Conservation (phyloP, 2,113 vertebrate species). For the Shinisaurus crocodilurus region DNA sequence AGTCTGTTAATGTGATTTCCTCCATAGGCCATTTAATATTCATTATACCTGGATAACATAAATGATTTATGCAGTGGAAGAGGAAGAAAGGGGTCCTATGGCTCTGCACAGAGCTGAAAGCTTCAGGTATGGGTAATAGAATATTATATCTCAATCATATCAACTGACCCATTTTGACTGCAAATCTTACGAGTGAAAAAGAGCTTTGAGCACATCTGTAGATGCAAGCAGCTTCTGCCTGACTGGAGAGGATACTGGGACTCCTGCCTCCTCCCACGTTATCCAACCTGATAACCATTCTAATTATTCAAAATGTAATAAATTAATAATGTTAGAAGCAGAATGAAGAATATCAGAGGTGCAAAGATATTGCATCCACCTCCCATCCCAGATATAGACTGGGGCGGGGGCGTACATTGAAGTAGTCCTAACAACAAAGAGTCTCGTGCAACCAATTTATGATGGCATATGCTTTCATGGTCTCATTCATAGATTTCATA, state of each 20-base stretch:
- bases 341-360: not conserved
- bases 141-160: constrained; percentile 57
- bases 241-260: not conserved
- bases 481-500: no score
- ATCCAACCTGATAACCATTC: constrained; percentile 28
- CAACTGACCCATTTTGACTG: constrained; percentile 49
- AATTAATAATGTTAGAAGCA: not conserved
- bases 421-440: not conserved
- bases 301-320: constrained; percentile 16
- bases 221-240: not conserved
- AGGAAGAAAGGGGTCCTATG: constrained; percentile 34
- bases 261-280: not conserved
- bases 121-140: constrained; percentile 46
- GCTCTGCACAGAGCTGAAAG: constrained; percentile 40
- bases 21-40: constrained; percentile 69
- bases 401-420: not conserved
- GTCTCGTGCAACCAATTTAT: not conserved
- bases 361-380: no score
- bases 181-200: constrained; percentile 44
- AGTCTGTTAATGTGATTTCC: constrained; percentile 62
- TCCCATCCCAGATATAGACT: no score
- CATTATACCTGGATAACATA: constrained; percentile 62
- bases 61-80: constrained; percentile 56
- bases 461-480: no score
- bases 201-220: constrained; percentile 23